Percentiles rank a stretch among this genome's conserved stretches.
These are phyloP conservation scores for Corythornis madagascariensis DNA, from an alignment of 2,113 vertebrate genomes.

Conservation along the genomic window DNA sequence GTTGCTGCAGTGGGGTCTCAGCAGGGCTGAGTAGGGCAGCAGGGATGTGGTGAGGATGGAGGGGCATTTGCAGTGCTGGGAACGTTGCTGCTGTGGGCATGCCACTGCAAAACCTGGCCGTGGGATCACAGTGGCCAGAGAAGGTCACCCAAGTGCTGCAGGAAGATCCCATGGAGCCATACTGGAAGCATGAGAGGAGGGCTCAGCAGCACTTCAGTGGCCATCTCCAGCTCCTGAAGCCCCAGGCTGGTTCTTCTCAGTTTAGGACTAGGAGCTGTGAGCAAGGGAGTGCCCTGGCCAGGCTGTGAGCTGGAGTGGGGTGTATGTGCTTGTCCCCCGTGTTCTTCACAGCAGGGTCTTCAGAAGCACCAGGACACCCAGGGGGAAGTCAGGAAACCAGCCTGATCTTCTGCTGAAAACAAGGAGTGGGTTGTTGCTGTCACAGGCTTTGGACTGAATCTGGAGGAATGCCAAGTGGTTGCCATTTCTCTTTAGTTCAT, in stretches of 20 bases:
- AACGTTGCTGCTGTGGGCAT: neutral
- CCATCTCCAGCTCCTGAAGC: neutral
- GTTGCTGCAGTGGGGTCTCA: neutral
- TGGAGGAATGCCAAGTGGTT: neutral
- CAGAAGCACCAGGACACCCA: fast-evolving
- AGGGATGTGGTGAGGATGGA: neutral
- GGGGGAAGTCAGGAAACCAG: neutral
- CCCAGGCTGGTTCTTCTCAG: neutral
- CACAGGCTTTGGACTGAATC: neutral
- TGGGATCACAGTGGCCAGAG: neutral
- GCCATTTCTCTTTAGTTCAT: slow-evolving; percentile 2
- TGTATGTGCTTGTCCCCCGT: fast-evolving
- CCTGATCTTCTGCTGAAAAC: neutral
- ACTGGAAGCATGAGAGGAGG: neutral
- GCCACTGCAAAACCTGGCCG: neutral
- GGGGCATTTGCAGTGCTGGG: neutral
- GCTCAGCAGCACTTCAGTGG: neutral
- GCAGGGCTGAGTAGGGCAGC: neutral
- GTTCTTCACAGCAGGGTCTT: neutral
- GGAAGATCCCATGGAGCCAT: neutral
- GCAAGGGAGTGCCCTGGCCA: fast-evolving
- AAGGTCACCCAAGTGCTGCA: neutral
- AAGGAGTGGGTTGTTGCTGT: neutral
- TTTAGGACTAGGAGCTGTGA: neutral
- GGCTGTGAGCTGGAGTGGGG: neutral